A percentile compares a stretch with the other conserved stretches of the same genome.
Evolutionary conservation across 2,888 invertebrate species (phyloP).

Genomic region (Apamea anceps): DNA sequence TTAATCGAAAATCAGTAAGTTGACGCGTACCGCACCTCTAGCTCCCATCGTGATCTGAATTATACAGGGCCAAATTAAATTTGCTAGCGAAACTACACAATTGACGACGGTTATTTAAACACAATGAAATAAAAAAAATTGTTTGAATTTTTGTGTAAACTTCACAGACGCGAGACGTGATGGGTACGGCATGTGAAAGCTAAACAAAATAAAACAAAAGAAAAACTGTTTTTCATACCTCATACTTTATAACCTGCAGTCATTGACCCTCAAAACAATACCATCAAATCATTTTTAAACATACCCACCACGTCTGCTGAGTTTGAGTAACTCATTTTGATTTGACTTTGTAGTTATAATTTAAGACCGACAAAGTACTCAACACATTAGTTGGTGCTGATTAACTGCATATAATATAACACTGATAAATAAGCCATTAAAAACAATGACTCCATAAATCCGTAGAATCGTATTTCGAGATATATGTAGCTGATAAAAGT

Average conservation of each 20-base stretch:
- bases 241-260: neutral
- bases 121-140: neutral
- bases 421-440: conserved; percentile 30
- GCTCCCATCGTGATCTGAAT: neutral
- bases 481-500: neutral
- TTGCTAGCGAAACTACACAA: neutral
- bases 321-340: neutral
- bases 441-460: conserved; percentile 26
- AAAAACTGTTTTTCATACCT: neutral
- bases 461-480: conserved; percentile 6
- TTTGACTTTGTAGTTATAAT: neutral
- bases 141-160: neutral
- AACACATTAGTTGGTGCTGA: neutral
- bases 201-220: neutral
- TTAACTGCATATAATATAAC: neutral
- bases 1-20: too few species aligned
- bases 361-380: neutral
- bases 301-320: neutral
- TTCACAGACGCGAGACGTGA: neutral
- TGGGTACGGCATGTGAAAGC: too few species aligned
- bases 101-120: neutral
- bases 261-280: neutral
- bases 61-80: neutral
- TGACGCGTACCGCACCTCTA: too few species aligned
- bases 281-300: neutral